Evolutionary conservation across 2,888 invertebrate genomes (phyloP).

Genomic region (Rhabditoides inermis): DNA sequence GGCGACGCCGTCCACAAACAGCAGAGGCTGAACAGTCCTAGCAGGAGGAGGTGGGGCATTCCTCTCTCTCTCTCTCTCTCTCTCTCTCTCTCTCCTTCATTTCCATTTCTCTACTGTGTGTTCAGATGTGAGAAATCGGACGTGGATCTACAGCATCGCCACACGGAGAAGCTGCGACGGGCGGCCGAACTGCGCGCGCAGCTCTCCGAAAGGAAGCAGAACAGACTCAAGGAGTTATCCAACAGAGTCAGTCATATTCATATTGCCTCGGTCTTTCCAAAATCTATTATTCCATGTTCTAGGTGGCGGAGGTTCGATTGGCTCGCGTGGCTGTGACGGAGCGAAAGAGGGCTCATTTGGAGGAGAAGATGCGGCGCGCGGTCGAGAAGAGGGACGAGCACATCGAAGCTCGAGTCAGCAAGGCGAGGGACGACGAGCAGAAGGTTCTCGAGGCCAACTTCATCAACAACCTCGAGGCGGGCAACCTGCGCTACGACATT

Average conservation of each 20-base stretch:
- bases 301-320: slow-evolving; percentile 63
- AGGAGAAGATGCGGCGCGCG: slow-evolving; percentile 63
- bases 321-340: slow-evolving; percentile 78
- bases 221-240: slow-evolving; percentile 73
- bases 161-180: slow-evolving; percentile 81
- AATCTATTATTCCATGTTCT: not conserved
- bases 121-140: slow-evolving; percentile 20
- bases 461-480: slow-evolving; percentile 87
- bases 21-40: slow-evolving; percentile 81
- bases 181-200: slow-evolving; percentile 78
- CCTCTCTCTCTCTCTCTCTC: not conserved
- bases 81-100: not conserved
- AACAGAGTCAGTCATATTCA: slow-evolving; percentile 65
- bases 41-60: slow-evolving; percentile 12
- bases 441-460: slow-evolving; percentile 91
- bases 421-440: slow-evolving; percentile 94
- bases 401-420: slow-evolving; percentile 67
- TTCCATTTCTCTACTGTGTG: not conserved
- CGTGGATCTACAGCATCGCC: slow-evolving; percentile 54
- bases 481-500: slow-evolving; percentile 84
- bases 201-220: slow-evolving; percentile 73
- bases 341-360: slow-evolving; percentile 59
- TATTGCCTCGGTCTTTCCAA: not conserved
- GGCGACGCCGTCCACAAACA: slow-evolving; percentile 84
- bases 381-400: slow-evolving; percentile 78